Conservation (phyloP, 2,888 invertebrate species). For the Trachelus troglodyta region DNA sequence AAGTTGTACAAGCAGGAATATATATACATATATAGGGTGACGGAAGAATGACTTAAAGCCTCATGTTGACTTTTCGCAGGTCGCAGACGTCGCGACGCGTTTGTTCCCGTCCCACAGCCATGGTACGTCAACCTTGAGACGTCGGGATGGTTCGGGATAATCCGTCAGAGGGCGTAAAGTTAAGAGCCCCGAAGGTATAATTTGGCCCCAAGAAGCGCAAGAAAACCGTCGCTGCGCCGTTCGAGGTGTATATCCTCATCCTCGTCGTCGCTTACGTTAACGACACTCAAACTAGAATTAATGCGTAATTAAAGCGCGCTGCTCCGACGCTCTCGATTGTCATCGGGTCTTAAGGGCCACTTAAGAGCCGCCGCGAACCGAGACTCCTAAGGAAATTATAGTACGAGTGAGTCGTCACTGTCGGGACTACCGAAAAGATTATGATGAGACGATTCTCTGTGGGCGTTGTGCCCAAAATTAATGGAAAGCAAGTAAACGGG, state of each 20-base stretch:
- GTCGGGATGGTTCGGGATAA: neutral
- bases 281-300: constrained; percentile 49
- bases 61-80: neutral
- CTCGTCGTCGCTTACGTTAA: constrained; percentile 32
- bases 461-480: neutral
- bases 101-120: neutral
- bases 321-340: constrained; percentile 38
- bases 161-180: constrained; percentile 16
- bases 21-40: neutral
- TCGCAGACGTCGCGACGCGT: neutral
- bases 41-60: neutral
- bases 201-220: constrained; percentile 40
- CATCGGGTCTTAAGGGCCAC: constrained; percentile 38
- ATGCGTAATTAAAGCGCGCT: constrained; percentile 51
- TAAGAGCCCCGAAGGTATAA: constrained; percentile 44
- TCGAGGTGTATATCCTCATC: constrained; percentile 22
- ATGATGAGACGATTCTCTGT: neutral
- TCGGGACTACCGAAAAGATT: neutral
- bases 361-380: constrained; percentile 21
- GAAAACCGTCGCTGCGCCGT: constrained; percentile 31
- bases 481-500: neutral
- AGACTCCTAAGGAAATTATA: neutral
- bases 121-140: neutral
- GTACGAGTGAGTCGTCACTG: neutral
- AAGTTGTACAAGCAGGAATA: neutral